Evolutionary conservation across 2,888 invertebrate genomes (phyloP), one percentile per base, ranked within the genome.

Genomic region (Cheilosia pagana): DNA sequence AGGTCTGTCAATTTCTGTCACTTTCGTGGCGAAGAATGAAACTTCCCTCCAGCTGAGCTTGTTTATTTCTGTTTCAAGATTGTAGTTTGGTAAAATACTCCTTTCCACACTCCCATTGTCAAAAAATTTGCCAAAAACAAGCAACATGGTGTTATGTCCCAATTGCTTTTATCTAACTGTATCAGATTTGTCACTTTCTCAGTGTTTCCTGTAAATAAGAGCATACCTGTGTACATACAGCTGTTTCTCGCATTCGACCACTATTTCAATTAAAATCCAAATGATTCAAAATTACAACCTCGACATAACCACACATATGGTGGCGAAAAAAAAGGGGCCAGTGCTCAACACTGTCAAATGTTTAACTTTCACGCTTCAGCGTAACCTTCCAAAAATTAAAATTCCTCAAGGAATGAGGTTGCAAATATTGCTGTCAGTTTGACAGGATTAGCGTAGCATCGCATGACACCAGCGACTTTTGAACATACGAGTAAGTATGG

Each of bases 361-460:
- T 23, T 48, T 19, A n/a, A 35, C 35, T 23, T 31, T 55, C 19
- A 68, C 48, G 35, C 55, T 21, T 14, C 19, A 52, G 52, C 25
- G n/a, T 16, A 39, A 39, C 50, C 23, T 65, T 25, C 45, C 50
- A 21, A 39, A 65, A 39, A 23, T 31, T 19, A 14, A 28, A n/a
- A 31, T 28, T 23, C 21, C 50, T 10, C 25, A 1, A 10, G 41
- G 19, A 43, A 67, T 50, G 35, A 50, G 43, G 45, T 45, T 45
- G 68, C 45, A 57, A 31, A 31, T 23, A 57, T 57, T 55, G 31
- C 50, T 48, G 60, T 50, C 48, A 62, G n/a, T 41, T 52, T 63
- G 48, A 74, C 31, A 74, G 63, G 57, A 65, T 74, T 57, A 65
- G n/a, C 43, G 53, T 25, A 45, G 55, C 23, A 3, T 16, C 35